Percentiles rank a stretch among this genome's conserved stretches.
These are phyloP conservation scores for Crotalus tigris DNA, from an alignment of 2,113 vertebrate species.

Conservation along the genomic window DNA sequence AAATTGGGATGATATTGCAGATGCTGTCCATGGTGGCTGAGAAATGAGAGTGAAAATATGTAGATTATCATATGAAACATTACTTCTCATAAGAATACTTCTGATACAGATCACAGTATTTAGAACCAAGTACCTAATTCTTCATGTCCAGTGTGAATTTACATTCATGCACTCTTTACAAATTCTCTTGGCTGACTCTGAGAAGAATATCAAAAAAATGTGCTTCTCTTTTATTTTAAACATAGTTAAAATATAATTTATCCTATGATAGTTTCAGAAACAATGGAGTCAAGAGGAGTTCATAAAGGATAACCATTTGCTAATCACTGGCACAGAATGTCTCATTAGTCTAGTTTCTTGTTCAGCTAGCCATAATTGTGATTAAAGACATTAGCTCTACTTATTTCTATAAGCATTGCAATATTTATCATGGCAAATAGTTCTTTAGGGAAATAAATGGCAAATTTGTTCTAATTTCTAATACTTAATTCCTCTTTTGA, in stretches of 20 bases:
- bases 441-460: background rate
- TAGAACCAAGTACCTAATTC: background rate
- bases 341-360: constrained; percentile 50
- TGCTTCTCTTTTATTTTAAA: background rate
- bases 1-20: background rate
- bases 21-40: background rate
- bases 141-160: background rate
- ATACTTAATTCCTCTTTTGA: background rate
- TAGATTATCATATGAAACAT: background rate
- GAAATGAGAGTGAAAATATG: background rate
- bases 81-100: background rate
- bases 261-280: background rate
- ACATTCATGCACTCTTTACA: background rate
- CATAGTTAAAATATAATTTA: background rate
- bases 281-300: constrained; percentile 75
- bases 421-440: background rate
- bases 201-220: background rate
- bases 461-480: background rate
- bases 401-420: background rate
- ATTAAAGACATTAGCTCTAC: background rate
- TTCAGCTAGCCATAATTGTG: background rate
- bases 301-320: constrained; percentile 77
- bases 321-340: constrained; percentile 49
- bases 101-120: background rate
- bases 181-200: background rate